Percentiles rank a stretch among this genome's conserved stretches.
Conservation (phyloP, 2,888 invertebrate genomes). For the Yponomeuta cagnagella region DNA sequence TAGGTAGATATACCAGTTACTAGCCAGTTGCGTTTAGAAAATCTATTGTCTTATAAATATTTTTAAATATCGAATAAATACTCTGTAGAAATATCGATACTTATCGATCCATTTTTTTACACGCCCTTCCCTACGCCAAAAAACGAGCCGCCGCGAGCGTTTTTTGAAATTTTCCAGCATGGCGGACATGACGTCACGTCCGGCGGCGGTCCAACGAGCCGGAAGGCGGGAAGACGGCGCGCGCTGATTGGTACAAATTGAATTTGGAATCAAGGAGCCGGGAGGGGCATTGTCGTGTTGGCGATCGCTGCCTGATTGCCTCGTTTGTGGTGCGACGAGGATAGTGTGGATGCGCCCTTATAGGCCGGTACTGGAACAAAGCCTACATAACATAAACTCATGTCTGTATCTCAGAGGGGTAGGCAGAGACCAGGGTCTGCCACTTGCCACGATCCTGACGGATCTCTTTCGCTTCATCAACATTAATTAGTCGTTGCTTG, state of each 20-base stretch:
- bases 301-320: slow-evolving; percentile 74
- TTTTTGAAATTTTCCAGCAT: background rate
- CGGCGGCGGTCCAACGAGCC: slow-evolving; percentile 45
- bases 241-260: slow-evolving; percentile 75
- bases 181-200: slow-evolving; percentile 41
- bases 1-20: too few relatives aligned
- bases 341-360: slow-evolving; percentile 33
- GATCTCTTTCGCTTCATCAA: too few relatives aligned
- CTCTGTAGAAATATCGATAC: too few relatives aligned
- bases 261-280: slow-evolving; percentile 67
- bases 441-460: too few relatives aligned
- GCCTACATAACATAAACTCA: too few relatives aligned
- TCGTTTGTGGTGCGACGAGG: slow-evolving; percentile 64
- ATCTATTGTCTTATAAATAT: too few relatives aligned
- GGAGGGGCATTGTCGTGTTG: slow-evolving; percentile 69
- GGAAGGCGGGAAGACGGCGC: slow-evolving; percentile 72
- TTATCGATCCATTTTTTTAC: too few relatives aligned
- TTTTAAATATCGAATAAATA: too few relatives aligned
- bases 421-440: too few relatives aligned
- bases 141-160: background rate
- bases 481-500: too few relatives aligned
- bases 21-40: too few relatives aligned
- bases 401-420: too few relatives aligned
- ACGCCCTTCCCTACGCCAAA: background rate
- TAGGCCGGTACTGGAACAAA: background rate